These are phyloP conservation scores for Eremobia ochroleuca DNA, from an alignment of 2,888 invertebrate species.

Conservation along the genomic window DNA sequence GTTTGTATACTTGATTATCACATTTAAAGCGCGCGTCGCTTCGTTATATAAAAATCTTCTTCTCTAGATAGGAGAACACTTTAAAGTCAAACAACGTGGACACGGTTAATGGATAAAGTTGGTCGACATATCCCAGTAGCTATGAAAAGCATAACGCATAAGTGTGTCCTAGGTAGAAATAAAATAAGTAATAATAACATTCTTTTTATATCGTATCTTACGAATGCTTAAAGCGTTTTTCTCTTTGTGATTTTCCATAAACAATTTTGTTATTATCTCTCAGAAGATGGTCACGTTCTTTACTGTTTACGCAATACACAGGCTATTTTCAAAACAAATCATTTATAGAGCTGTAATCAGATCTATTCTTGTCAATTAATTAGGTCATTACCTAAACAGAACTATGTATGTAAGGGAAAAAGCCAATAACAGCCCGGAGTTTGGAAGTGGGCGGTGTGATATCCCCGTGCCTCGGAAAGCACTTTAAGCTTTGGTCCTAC, in stretches of 20 bases:
- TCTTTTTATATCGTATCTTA: neutral
- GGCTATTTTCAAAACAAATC: neutral
- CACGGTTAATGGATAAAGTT: neutral
- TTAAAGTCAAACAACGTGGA: slow-evolving; percentile 5
- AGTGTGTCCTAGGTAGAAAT: neutral
- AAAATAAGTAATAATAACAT: neutral
- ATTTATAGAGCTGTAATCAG: neutral
- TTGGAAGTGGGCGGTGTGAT: no score
- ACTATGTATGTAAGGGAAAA: neutral
- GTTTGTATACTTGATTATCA: no score
- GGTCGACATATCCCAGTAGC: neutral
- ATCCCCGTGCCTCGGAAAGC: no score
- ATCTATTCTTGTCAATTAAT: neutral
- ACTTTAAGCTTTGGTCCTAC: no score
- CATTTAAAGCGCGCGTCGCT: no score
- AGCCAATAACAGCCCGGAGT: no score
- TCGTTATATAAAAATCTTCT: no score
- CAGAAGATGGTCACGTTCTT: neutral
- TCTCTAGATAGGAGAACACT: neutral
- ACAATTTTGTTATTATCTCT: neutral
- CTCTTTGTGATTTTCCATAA: neutral
- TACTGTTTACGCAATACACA: neutral
- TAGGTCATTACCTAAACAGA: neutral
- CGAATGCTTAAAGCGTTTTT: neutral
- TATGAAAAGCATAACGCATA: no score